Percentiles rank a stretch among this genome's conserved stretches.
phyloP scores from a whole-genome alignment of 2,888 invertebrate genomes.

The Andricus curvator region DNA sequence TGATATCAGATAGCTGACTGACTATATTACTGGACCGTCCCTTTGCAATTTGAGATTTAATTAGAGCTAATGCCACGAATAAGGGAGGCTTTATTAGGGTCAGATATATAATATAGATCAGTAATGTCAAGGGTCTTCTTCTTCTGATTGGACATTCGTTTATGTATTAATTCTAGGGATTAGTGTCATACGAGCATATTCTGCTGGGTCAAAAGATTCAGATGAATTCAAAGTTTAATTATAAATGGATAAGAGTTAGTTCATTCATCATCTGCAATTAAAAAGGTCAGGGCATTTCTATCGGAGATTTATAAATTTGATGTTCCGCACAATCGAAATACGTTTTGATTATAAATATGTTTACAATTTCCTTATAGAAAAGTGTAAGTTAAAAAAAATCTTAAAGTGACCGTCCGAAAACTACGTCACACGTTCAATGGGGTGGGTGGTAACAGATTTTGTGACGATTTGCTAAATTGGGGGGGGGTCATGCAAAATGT shows the following conservation, averaged over 20 bases:
- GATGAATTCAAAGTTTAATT: not conserved
- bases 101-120: conserved; percentile 55
- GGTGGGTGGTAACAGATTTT: too few species aligned
- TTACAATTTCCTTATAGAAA: too few species aligned
- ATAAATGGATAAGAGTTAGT: not conserved
- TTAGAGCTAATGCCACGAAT: conserved; percentile 65
- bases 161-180: conserved; percentile 59
- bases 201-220: not conserved
- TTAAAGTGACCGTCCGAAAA: too few species aligned
- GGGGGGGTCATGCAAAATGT: too few species aligned
- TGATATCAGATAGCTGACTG: conserved; percentile 65
- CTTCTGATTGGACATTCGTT: conserved; percentile 63
- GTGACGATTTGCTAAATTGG: too few species aligned
- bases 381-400: too few species aligned
- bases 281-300: too few species aligned
- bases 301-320: too few species aligned
- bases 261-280: not conserved
- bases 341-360: too few species aligned
- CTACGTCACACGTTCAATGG: too few species aligned
- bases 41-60: conserved; percentile 71
- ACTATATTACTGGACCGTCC: conserved; percentile 52
- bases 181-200: conserved; percentile 60
- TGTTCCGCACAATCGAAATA: too few species aligned
- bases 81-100: conserved; percentile 59
- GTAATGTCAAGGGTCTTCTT: conserved; percentile 59